These are phyloP conservation scores for Euzophera pinguis DNA, from an alignment of 2,888 invertebrate genomes.

Conservation along the genomic window DNA sequence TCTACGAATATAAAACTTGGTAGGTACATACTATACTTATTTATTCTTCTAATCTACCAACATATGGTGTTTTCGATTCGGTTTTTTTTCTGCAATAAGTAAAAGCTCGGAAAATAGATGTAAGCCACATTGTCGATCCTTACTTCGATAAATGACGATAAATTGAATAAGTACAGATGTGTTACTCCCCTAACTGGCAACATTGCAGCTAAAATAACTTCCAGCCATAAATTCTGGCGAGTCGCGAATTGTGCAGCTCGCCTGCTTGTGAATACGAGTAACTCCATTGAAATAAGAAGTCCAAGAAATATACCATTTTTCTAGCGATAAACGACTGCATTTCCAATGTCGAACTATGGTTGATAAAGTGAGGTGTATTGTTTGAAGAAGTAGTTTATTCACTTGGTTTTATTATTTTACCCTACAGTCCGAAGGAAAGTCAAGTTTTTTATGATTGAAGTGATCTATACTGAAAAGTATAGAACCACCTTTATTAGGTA, in stretches of 20 bases:
- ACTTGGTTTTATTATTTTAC: too few relatives aligned
- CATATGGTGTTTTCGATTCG: too few relatives aligned
- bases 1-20: too few relatives aligned
- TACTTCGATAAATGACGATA: neutral
- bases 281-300: conserved; percentile 54
- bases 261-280: conserved; percentile 40
- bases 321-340: conserved; percentile 31
- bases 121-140: neutral
- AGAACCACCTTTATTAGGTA: too few relatives aligned
- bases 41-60: too few relatives aligned
- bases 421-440: too few relatives aligned
- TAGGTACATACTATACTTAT: too few relatives aligned
- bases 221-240: conserved; percentile 41
- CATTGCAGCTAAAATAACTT: conserved; percentile 41
- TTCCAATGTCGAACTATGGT: neutral
- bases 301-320: conserved; percentile 38
- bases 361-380: neutral
- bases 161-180: neutral
- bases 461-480: too few relatives aligned
- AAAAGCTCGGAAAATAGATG: neutral
- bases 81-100: too few relatives aligned
- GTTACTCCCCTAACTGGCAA: conserved; percentile 14
- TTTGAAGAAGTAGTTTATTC: neutral
- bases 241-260: conserved; percentile 37
- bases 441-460: too few relatives aligned